A percentile compares a stretch with the other conserved stretches of the same genome.
Evolutionary conservation across 2,888 invertebrate species (phyloP).

Genomic region (Corbicula japonica): DNA sequence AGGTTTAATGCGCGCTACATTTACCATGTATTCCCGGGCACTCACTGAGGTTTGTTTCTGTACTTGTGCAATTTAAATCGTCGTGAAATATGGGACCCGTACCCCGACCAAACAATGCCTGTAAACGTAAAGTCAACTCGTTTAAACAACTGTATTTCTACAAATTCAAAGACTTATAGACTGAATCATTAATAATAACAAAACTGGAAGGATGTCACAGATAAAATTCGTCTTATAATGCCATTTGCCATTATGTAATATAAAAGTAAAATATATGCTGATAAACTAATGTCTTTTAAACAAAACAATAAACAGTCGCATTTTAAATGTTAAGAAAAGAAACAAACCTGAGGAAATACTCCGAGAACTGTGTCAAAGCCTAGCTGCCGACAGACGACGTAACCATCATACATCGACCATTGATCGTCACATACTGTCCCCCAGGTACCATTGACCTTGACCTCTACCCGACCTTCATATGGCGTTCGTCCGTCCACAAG

Average conservation of each 20-base stretch:
- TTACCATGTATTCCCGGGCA: conserved; percentile 59
- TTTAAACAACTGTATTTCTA: neutral
- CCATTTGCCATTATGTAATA: too few species aligned
- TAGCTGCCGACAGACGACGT: conserved; percentile 69
- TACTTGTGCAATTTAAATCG: conserved; percentile 44
- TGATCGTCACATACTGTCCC: conserved; percentile 66
- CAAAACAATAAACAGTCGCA: neutral
- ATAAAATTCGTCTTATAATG: too few species aligned
- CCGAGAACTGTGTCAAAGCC: conserved; percentile 58
- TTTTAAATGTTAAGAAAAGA: neutral
- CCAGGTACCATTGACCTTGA: conserved; percentile 70
- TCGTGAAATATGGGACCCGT: conserved; percentile 53
- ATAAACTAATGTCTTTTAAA: neutral
- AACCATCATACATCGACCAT: conserved; percentile 64
- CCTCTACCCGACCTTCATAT: conserved; percentile 66
- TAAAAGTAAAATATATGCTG: neutral
- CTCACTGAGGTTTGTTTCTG: conserved; percentile 30
- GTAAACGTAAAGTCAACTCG: conserved; percentile 11
- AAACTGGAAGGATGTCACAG: too few species aligned
- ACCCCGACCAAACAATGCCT: conserved; percentile 53
- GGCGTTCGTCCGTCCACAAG: conserved; percentile 52
- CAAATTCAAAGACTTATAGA: too few species aligned
- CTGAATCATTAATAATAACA: too few species aligned
- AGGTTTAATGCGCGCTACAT: neutral
- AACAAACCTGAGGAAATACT: conserved; percentile 19